Evolutionary conservation across 92 coral and sea anemone species (phyloP), one percentile per base, ranked within the genome.

Genomic region (Phenganax subtilis): DNA sequence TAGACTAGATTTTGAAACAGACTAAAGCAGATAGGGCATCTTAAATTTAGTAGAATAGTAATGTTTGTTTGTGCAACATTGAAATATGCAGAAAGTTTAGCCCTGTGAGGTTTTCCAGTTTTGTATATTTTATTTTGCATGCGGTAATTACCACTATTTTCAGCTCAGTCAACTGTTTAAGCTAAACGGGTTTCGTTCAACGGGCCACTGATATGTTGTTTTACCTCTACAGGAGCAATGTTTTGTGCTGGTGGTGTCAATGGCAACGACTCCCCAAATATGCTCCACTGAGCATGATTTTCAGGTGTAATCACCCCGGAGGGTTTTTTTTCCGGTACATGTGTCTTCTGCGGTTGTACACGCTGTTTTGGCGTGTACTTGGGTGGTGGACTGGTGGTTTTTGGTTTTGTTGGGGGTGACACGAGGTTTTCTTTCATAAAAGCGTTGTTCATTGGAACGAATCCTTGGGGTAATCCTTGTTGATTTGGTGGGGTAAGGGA

Each of bases 191-290:
- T 37, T 37, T 37, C 47, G 47, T 37, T 37, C 47, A 37, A 37
- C 47, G 0, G 2, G 47, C 47, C 47, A 37, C 47, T 0, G 47
- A 37, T 37, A 2, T 37, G 47, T 37, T 37, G 47, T 37, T 20
- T 64, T 28, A 64, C 73, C 73, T 68, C 53, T 25, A 17, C 12
- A 14, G 81, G n/a, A 29, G 69, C 44, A 7, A 6, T 64, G 15
- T 63, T 47, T 63, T 59, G 69, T 37, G 51, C 56, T 54, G 51
- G 73, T 60, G 73, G 61, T 44, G 28, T 73, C 74, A 79, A 47
- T 63, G 83, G 83, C 65, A 30, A 67, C 16, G 83, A 79, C 28
- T 79, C 83, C 16, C 83, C 83, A 65, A 79, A 79, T 16, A 79
- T 79, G 17, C 83, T 79, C 60, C 59, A 79, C 68, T 79, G 83